Base-by-base conservation (phyloP, 1,140 invertebrate species). In the Tribolium madens region DNA sequence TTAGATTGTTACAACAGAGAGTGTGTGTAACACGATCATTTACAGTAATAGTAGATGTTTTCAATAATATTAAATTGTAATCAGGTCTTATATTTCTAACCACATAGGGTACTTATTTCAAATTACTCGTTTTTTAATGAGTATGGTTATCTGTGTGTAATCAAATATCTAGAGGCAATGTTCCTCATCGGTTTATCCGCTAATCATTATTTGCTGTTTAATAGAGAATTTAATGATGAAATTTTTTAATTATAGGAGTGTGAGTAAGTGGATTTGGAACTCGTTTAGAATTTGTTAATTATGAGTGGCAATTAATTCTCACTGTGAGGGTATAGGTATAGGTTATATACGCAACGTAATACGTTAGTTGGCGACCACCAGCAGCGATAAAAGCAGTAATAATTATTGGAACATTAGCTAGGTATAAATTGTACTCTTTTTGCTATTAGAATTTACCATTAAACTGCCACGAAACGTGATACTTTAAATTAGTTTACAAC, bases 251-350 rank as follows among this genome's bases (percentile, higher is more conserved):
- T 64, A 13, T 12, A 64, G n/a, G 3, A 64, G 57, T 64, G 52
- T 57, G 57, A 64, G 57, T 64, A 64, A 64, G 57, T 71, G 14
- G 68, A 47, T 71, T 71, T 71, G 21, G 36, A 71, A 48, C 68
- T 71, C 36, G 68, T 48, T 48, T 71, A 71, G 42, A 71, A 71
- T 71, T 47, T 12, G 68, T 71, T 71, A 71, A 71, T 71, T 71
- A 71, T 47, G 68, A 71, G 47, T n/a, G 12, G 68, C 36, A 47
- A 71, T 71, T 71, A 71, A 71, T 71, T 47, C 42, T 71, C 15
- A 36, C 68, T 31, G 36, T 2, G 36, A 42, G n/a, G 36, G 36
- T 42, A n/a, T 21, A 64, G 3, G 3, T 3, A 57, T 15, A 47
- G 17, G 50, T 3, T 52, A 3, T 31, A 42, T 42, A 42, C 36